A percentile compares a stretch with the other conserved stretches of the same genome.
phyloP scores from a whole-genome alignment of 2,797 vertebrate species.

The Myotis daubentonii region DNA sequence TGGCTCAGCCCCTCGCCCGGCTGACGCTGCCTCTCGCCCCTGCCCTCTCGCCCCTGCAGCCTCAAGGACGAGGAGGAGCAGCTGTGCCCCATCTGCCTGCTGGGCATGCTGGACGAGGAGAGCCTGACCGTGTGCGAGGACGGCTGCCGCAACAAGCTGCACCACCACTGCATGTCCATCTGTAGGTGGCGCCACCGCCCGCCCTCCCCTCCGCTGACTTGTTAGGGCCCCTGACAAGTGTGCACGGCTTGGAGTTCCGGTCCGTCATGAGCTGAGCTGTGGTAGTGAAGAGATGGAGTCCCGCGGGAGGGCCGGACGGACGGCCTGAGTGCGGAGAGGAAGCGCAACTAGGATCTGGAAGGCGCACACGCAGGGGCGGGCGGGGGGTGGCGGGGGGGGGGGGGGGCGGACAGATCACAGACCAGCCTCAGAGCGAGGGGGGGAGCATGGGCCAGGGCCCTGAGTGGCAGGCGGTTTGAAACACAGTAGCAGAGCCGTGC shows the following conservation, averaged over 20 bases:
- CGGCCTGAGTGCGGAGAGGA: background rate
- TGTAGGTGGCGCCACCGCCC: constrained; percentile 85
- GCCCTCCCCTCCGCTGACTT: too few species aligned
- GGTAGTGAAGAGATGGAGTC: background rate
- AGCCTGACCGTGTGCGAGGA: constrained; percentile 94
- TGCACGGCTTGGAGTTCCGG: background rate
- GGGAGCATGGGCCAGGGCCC: background rate
- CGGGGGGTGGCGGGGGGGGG: too few species aligned
- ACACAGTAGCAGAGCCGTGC: background rate
- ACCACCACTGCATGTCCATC: constrained; percentile 97
- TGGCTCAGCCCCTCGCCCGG: background rate
- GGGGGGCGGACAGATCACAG: too few species aligned
- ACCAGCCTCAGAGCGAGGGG: background rate
- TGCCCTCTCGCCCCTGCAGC: background rate
- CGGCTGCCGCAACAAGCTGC: constrained; percentile 94
- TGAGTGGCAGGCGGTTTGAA: background rate
- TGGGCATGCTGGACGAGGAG: constrained; percentile 95
- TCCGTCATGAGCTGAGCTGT: background rate
- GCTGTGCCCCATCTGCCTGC: constrained; percentile 94
- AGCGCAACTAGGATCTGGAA: background rate
- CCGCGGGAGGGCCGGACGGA: background rate
- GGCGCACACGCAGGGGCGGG: background rate
- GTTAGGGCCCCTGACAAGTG: background rate
- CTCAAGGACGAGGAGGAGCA: constrained; percentile 92
- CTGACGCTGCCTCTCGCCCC: background rate